A percentile compares a stretch with the other conserved stretches of the same genome.
Evolutionary conservation across 2,888 invertebrate species (phyloP).

Genomic region (Bursaphelenchus okinawaensis): DNA sequence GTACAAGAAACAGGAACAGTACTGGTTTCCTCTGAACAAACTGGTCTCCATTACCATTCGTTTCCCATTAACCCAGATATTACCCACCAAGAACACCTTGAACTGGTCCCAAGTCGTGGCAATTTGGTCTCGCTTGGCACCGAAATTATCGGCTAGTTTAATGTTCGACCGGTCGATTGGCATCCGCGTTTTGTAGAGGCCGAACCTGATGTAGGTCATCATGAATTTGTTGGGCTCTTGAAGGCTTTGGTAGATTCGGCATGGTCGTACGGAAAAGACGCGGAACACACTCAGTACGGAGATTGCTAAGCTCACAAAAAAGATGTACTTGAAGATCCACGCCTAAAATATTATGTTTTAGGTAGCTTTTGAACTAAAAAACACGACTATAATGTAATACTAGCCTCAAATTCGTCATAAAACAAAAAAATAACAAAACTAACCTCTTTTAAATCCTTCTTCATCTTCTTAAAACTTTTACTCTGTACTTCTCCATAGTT

Average conservation of each 20-base stretch:
- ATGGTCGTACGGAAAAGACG: not conserved
- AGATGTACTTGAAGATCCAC: not conserved
- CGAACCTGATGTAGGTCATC: not conserved
- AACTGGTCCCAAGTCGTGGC: not conserved
- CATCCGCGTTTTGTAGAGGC: not conserved
- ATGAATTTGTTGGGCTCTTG: not conserved
- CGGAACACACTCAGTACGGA: not conserved
- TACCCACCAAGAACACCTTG: not conserved
- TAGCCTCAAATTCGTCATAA: not conserved
- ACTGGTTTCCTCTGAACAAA: not conserved
- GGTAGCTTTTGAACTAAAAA: not conserved
- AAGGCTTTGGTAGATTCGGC: not conserved
- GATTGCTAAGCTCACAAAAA: not conserved
- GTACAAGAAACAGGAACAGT: not conserved
- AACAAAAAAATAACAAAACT: not conserved
- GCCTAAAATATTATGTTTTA: too few relatives aligned
- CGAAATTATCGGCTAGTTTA: not conserved
- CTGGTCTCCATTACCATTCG: not conserved
- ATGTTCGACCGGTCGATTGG: not conserved
- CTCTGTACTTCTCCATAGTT: not conserved
- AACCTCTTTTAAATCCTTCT: not conserved
- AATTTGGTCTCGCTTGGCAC: not conserved
- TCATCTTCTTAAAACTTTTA: not conserved
- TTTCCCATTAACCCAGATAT: not conserved
- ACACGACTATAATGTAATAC: not conserved